Percentiles rank a stretch among this genome's conserved stretches.
Evolutionary conservation across 30 jellyfish, hydroid and myxozoan species (phyloP).

Genomic region (Nemopilema nomurai): DNA sequence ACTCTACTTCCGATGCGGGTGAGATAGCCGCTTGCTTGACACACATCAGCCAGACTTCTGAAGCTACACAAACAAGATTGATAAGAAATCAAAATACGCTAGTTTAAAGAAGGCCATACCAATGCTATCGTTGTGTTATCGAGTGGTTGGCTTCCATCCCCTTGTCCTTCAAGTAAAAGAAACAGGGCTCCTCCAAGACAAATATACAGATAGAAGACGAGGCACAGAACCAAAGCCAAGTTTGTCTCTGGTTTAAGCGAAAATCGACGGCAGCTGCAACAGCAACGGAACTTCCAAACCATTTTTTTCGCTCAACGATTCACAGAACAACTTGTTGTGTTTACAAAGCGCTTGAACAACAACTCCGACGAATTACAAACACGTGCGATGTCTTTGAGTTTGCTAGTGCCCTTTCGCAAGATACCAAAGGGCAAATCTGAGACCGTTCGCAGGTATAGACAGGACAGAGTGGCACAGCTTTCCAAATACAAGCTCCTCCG

Average conservation of each 20-base stretch:
- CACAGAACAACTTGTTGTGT: neutral
- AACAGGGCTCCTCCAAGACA: constrained; percentile 98
- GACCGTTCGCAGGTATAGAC: neutral
- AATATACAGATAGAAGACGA: constrained; percentile 83
- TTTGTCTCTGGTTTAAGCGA: constrained; percentile 92
- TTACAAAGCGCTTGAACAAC: neutral
- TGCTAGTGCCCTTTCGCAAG: neutral
- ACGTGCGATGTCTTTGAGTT: neutral
- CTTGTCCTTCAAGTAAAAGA: constrained; percentile 94
- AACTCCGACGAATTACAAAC: neutral
- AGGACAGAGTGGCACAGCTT: neutral
- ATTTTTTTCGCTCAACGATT: neutral
- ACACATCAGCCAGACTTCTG: neutral
- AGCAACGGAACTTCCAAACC: constrained; percentile 48
- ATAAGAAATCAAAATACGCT: neutral
- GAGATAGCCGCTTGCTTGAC: neutral
- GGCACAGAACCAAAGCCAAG: constrained; percentile 87
- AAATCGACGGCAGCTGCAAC: constrained; percentile 72
- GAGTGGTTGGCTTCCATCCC: constrained; percentile 33
- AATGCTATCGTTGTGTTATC: constrained; percentile 39
- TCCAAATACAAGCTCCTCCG: constrained; percentile 34
- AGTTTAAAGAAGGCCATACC: constrained; percentile 40
- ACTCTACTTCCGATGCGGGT: neutral
- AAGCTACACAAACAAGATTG: neutral
- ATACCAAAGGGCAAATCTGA: neutral